Conservation (phyloP, 2,888 invertebrate genomes). For the Aspidiotus destructor region DNA sequence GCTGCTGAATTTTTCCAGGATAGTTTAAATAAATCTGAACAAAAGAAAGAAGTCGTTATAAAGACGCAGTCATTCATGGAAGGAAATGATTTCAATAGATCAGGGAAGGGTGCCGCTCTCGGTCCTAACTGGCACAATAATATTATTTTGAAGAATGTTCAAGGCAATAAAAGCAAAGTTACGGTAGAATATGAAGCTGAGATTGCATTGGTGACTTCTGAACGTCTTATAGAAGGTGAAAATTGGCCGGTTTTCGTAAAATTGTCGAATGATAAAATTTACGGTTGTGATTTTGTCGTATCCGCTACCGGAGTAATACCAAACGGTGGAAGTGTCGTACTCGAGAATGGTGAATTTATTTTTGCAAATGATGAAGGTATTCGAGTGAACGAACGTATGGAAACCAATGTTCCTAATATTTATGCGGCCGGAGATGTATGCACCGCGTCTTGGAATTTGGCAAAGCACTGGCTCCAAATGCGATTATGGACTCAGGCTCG, state of each 20-base stretch:
- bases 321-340: conserved; percentile 47
- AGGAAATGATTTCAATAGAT: conserved; percentile 44
- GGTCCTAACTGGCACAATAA: conserved; percentile 93
- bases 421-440: conserved; percentile 97
- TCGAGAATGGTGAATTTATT: conserved; percentile 46
- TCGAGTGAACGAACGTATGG: conserved; percentile 72
- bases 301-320: conserved; percentile 91
- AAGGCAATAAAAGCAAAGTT: conserved; percentile 42
- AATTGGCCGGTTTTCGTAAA: conserved; percentile 62
- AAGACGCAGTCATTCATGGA: not conserved
- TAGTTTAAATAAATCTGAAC: conserved; percentile 47
- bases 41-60: conserved; percentile 11
- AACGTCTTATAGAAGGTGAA: conserved; percentile 38
- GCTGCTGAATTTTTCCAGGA: conserved; percentile 85
- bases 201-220: conserved; percentile 43
- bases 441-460: conserved; percentile 63
- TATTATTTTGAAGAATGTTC: conserved; percentile 50
- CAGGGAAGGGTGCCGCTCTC: conserved; percentile 71
- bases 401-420: conserved; percentile 64
- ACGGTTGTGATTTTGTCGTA: conserved; percentile 80
- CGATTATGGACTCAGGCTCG: conserved; percentile 95
- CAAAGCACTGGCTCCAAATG: conserved; percentile 87
- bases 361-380: conserved; percentile 69
- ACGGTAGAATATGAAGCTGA: conserved; percentile 45
- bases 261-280: conserved; percentile 59